phyloP scores from a whole-genome alignment of 2,888 invertebrate genomes.

The Crepidodera aurea region DNA sequence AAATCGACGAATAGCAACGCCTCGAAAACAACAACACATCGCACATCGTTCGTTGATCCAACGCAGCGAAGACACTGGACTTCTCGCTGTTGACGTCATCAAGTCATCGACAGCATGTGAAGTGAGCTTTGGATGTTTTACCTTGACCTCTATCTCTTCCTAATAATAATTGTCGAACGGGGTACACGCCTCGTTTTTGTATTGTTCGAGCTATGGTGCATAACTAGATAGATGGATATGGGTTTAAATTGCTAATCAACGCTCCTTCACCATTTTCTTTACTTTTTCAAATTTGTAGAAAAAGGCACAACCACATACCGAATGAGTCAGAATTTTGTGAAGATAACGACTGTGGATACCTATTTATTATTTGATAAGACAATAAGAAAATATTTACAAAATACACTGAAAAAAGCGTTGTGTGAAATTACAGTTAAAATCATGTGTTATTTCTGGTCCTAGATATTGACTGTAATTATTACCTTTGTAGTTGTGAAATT shows the following conservation, averaged over 20 bases:
- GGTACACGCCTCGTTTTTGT: constrained; percentile 7
- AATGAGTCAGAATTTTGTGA: too few relatives aligned
- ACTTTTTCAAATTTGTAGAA: too few relatives aligned
- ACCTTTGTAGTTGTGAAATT: too few relatives aligned
- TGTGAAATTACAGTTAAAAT: too few relatives aligned
- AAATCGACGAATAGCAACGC: constrained; percentile 7
- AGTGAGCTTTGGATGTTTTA: constrained; percentile 22
- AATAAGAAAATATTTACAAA: too few relatives aligned
- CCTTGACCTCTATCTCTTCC: constrained; percentile 38
- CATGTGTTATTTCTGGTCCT: too few relatives aligned
- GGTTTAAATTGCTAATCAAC: background rate
- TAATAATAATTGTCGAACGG: constrained; percentile 13
- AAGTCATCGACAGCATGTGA: constrained; percentile 22
- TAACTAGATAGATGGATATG: constrained; percentile 6
- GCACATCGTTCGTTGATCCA: constrained; percentile 22
- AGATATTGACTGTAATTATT: too few relatives aligned
- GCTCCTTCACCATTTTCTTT: background rate
- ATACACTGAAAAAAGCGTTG: too few relatives aligned
- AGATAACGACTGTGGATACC: too few relatives aligned
- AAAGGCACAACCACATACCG: too few relatives aligned
- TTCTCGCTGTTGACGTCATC: constrained; percentile 22
- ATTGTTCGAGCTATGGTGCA: constrained; percentile 10
- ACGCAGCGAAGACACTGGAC: background rate
- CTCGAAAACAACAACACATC: constrained; percentile 13
- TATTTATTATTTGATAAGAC: too few relatives aligned